Evolutionary conservation across 1,140 invertebrate species (phyloP).

Genomic region (Colletes latitarsis): DNA sequence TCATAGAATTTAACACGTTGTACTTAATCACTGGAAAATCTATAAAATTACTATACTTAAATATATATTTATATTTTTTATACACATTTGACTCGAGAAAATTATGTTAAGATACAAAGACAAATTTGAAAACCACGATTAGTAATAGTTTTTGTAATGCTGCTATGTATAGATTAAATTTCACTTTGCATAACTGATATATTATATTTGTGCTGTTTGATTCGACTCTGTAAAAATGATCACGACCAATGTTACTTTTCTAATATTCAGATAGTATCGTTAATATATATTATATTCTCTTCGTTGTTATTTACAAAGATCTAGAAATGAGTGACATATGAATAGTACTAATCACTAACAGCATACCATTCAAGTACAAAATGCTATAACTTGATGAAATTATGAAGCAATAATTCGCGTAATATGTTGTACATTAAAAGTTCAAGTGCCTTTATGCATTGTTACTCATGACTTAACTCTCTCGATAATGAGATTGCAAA

Average conservation of each 20-base stretch:
- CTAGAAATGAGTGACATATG: constrained; percentile 30
- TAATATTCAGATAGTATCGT: constrained; percentile 32
- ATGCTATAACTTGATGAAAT: constrained; percentile 48
- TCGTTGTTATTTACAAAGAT: constrained; percentile 27
- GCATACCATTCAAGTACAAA: constrained; percentile 30
- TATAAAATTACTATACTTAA: not conserved
- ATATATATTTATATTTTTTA: constrained; percentile 29
- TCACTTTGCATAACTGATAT: constrained; percentile 12
- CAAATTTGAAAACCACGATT: constrained; percentile 4
- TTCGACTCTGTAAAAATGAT: constrained; percentile 33
- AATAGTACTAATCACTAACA: constrained; percentile 22
- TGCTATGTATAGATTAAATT: constrained; percentile 19
- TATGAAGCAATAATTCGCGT: constrained; percentile 33
- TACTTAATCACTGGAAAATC: constrained; percentile 6
- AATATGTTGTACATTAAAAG: constrained; percentile 40
- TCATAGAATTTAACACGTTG: constrained; percentile 18
- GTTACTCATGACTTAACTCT: constrained; percentile 37
- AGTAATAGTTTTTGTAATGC: constrained; percentile 1
- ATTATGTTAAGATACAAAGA: constrained; percentile 11
- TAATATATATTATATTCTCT: constrained; percentile 12
- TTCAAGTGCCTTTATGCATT: constrained; percentile 41
- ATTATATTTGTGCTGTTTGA: constrained; percentile 23
- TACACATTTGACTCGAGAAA: constrained; percentile 8
- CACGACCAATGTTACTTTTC: constrained; percentile 8
- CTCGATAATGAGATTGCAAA: constrained; percentile 54